A percentile compares a stretch with the other conserved stretches of the same genome.
phyloP scores from a whole-genome alignment of 1,140 invertebrate species.

The Wiebesia pumilae region DNA sequence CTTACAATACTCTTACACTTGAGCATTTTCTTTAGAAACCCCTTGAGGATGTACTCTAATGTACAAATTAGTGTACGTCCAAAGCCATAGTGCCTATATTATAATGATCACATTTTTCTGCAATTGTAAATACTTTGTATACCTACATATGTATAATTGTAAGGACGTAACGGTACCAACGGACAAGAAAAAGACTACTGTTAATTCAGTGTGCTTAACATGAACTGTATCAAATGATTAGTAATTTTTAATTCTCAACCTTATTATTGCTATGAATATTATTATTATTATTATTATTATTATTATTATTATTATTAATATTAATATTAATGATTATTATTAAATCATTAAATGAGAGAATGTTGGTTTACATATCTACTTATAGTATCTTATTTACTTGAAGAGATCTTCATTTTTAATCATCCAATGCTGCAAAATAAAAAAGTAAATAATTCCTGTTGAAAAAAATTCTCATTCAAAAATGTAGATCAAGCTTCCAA shows the following conservation, averaged over 20 bases:
- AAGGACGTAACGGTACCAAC: conserved; percentile 55
- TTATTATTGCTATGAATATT: conserved; percentile 65
- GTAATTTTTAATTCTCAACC: conserved; percentile 64
- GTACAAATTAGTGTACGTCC: conserved; percentile 74
- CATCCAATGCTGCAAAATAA: conserved; percentile 36
- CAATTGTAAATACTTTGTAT: conserved; percentile 74
- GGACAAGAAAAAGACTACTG: conserved; percentile 54
- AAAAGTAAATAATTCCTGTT: conserved; percentile 43
- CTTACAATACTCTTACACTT: conserved; percentile 30
- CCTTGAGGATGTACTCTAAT: conserved; percentile 74
- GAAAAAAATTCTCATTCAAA: conserved; percentile 47
- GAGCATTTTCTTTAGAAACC: conserved; percentile 63
- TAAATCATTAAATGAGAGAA: conserved; percentile 59
- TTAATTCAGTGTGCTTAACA: conserved; percentile 61
- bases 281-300: conserved; percentile 54
- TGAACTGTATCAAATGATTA: conserved; percentile 53
- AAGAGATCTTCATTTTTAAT: conserved; percentile 50
- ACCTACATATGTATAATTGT: conserved; percentile 62
- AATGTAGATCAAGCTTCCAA: conserved; percentile 46
- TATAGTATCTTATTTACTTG: conserved; percentile 57
- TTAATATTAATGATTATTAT: conserved; percentile 50
- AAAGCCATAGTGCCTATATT: conserved; percentile 76
- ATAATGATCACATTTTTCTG: conserved; percentile 71
- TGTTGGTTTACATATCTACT: conserved; percentile 67
- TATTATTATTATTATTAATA: conserved; percentile 54